Evolutionary conservation across 1,140 invertebrate genomes (phyloP), one percentile per base, ranked within the genome.

Genomic region (Steinernema feltiae): DNA sequence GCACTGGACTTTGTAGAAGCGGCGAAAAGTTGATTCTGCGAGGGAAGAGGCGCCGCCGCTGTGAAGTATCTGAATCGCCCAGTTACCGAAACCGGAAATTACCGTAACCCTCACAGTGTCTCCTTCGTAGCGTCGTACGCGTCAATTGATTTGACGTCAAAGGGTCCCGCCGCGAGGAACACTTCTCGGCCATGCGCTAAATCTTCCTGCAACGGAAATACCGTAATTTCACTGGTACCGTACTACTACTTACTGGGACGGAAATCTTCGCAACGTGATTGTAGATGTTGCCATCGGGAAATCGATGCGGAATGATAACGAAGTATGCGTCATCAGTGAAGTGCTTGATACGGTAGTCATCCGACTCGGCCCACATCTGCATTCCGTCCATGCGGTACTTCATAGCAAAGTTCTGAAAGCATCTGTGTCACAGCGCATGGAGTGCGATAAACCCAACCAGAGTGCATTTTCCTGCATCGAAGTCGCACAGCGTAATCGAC

Each of bases 401-500:
- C 30, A 76, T 48, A 1, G 63, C 48, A 15, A 71, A 70, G 41
- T 77, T 77, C 70, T 77, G 12, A 69, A 72, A 24, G 30, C 41
- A 17, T 18, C 48, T 24, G 7, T 63, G 29, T 69, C 32, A 78
- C 12, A 27, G 12, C 24, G 35, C 2, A 63, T 3, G 12, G 12
- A 12, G 7, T 27, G 3, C 53, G 12, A 18, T 21, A 32, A 1
- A 73, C 32, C 41, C 32, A 12, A 80, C 79, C 79, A 80, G 53
- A 21, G 41, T 32, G 71, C 79, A 80, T 32, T 72, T 75, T 2
- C 48, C 78, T 0, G 75, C 74, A 7, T 79, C 72, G 46, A 32
- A 76, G 69, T 74, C 70, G 72, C 78, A 80, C 31, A 80, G 72
- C 0, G 78, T 80, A 21, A 80, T 48, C 3, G 75, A 76, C 0